These are phyloP conservation scores for Paratilapia polleni DNA, from an alignment of 2,113 vertebrate genomes.

Conservation along the genomic window DNA sequence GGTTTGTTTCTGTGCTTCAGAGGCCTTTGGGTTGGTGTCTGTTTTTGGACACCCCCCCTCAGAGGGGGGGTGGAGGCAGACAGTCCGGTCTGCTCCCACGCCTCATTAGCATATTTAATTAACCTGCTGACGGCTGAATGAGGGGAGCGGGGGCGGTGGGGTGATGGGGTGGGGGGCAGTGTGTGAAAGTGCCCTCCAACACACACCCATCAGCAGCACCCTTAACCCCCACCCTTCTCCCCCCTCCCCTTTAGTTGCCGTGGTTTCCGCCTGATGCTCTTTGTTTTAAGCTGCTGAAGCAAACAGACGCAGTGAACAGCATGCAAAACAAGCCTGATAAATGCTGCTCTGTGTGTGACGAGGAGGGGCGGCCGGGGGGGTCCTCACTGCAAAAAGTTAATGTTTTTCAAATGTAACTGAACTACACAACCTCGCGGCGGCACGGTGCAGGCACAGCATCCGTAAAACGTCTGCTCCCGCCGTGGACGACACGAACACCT, in stretches of 20 bases:
- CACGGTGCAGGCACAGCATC: background rate
- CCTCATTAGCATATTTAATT: constrained; percentile 76
- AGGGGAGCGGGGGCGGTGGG: background rate
- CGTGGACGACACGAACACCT: too few species aligned
- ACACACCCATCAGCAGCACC: constrained; percentile 41
- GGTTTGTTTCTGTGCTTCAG: too few species aligned
- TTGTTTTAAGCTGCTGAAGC: constrained; percentile 71
- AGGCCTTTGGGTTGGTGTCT: too few species aligned
- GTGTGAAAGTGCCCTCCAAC: constrained; percentile 63
- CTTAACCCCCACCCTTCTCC: background rate
- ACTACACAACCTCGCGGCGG: constrained; percentile 2
- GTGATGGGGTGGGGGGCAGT: constrained; percentile 35
- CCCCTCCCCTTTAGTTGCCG: constrained; percentile 30
- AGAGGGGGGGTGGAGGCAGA: constrained; percentile 41
- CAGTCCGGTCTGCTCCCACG: constrained; percentile 65
- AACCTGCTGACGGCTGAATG: constrained; percentile 61
- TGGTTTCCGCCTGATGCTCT: constrained; percentile 71
- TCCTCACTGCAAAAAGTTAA: background rate
- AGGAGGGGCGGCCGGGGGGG: background rate
- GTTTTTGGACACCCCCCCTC: background rate
- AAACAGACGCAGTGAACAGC: constrained; percentile 49
- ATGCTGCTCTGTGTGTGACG: constrained; percentile 4
- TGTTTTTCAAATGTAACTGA: background rate
- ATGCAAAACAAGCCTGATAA: constrained; percentile 34
- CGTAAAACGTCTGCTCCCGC: background rate